These are phyloP conservation scores for Piscicola geometra DNA, from an alignment of 2,888 invertebrate species.

Conservation along the genomic window DNA sequence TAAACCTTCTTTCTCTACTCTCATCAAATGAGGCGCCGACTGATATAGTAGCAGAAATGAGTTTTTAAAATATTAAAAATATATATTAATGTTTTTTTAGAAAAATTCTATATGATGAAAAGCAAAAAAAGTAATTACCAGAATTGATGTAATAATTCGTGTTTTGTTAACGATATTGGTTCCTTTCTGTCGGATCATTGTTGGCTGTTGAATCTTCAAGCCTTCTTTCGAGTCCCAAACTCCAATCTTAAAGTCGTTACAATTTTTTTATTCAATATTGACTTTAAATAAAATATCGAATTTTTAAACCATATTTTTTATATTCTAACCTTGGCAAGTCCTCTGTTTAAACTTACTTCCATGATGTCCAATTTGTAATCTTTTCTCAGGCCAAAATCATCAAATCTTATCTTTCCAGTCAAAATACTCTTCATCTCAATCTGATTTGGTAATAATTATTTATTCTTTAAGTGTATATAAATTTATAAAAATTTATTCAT, in stretches of 20 bases:
- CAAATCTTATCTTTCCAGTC: conserved; percentile 50
- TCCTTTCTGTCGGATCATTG: conserved; percentile 37
- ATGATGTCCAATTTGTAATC: conserved; percentile 48
- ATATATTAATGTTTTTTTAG: background rate
- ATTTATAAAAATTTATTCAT: no score
- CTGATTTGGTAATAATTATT: conserved; percentile 39
- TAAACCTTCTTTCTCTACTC: conserved; percentile 41
- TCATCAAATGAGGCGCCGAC: conserved; percentile 50
- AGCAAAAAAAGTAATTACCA: conserved; percentile 23
- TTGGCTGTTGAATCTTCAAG: conserved; percentile 32
- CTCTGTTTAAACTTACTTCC: conserved; percentile 46
- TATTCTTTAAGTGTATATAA: background rate
- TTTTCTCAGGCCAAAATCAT: conserved; percentile 47
- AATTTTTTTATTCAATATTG: no score
- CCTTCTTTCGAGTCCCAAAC: conserved; percentile 38
- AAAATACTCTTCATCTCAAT: conserved; percentile 47
- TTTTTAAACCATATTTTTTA: no score
- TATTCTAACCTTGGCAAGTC: conserved; percentile 40
- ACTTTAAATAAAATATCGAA: no score
- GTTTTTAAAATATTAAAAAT: background rate
- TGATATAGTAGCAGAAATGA: conserved; percentile 35
- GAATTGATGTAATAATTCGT: conserved; percentile 46
- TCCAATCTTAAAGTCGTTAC: conserved; percentile 42
- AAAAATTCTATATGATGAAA: background rate
- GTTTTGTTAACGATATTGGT: conserved; percentile 59